Evolutionary conservation across 2,113 vertebrate species (phyloP).

Genomic region (Hypanus sabinus): DNA sequence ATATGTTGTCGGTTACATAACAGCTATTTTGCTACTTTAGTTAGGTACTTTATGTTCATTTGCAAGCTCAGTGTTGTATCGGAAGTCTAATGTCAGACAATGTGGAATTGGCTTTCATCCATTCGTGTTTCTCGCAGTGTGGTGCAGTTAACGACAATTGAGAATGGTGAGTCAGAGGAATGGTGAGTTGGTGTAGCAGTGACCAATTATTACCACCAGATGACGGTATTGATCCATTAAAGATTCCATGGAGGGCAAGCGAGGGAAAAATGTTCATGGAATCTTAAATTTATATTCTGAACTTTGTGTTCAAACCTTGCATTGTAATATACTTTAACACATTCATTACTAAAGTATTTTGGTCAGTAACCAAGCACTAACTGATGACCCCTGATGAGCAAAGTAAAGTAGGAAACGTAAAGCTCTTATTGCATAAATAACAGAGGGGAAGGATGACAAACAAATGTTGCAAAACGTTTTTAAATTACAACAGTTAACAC

Average conservation of each 20-base stretch:
- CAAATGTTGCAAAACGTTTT: background rate
- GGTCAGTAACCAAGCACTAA: background rate
- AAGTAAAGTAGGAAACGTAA: background rate
- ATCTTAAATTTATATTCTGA: background rate
- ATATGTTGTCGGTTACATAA: background rate
- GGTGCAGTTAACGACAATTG: background rate
- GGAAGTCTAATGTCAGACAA: background rate
- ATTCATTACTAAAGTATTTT: background rate
- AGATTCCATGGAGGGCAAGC: no score
- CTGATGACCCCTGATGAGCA: background rate
- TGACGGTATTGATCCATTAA: background rate
- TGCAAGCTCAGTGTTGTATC: background rate
- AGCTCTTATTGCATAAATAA: background rate
- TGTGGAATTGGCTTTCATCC: background rate
- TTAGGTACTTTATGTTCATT: background rate
- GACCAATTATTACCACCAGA: background rate
- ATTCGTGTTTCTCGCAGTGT: background rate
- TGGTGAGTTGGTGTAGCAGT: background rate
- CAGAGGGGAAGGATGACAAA: background rate
- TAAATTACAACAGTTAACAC: background rate
- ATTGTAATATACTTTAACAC: background rate
- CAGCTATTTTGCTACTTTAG: background rate
- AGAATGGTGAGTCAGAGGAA: no score
- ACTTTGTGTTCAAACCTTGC: background rate
- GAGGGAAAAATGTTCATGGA: background rate